These are phyloP conservation scores for Phyllostomus hastatus DNA, from an alignment of 2,113 vertebrate species.

Conservation along the genomic window DNA sequence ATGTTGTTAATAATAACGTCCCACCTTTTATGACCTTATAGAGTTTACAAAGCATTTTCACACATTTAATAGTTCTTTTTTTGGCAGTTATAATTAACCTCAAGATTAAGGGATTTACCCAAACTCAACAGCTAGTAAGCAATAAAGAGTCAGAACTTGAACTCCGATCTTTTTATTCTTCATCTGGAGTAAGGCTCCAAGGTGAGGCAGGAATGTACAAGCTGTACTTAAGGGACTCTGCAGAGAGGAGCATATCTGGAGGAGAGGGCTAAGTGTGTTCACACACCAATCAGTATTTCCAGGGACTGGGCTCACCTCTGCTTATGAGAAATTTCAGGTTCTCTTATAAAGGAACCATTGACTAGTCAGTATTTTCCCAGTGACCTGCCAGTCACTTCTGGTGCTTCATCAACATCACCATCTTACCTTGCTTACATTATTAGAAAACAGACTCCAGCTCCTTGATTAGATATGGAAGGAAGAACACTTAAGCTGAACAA, in stretches of 20 bases:
- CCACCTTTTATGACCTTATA: not conserved
- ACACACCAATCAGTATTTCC: not conserved
- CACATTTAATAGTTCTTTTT: conserved; percentile 33
- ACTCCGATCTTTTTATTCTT: conserved; percentile 27
- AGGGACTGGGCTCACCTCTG: not conserved
- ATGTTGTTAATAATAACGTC: conserved; percentile 13
- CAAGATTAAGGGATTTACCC: conserved; percentile 35
- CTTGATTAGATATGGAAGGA: not conserved
- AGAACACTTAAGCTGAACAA: not conserved
- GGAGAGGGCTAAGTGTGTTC: not conserved
- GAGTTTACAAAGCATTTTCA: conserved; percentile 45
- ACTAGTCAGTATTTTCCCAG: not conserved
- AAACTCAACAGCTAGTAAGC: conserved; percentile 24
- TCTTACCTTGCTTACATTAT: not conserved
- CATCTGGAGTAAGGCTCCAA: not conserved
- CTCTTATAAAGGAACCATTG: not conserved
- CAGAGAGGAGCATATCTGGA: not conserved
- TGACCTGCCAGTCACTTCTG: not conserved
- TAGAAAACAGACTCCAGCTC: conserved; percentile 5
- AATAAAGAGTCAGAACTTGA: conserved; percentile 25
- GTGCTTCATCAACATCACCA: not conserved
- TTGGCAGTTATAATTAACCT: conserved; percentile 35
- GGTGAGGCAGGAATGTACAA: not conserved
- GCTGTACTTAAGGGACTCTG: not conserved
- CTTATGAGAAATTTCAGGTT: not conserved